These are phyloP conservation scores for Lophotriccus pileatus DNA, from an alignment of 2,797 vertebrate genomes.

Conservation along the genomic window DNA sequence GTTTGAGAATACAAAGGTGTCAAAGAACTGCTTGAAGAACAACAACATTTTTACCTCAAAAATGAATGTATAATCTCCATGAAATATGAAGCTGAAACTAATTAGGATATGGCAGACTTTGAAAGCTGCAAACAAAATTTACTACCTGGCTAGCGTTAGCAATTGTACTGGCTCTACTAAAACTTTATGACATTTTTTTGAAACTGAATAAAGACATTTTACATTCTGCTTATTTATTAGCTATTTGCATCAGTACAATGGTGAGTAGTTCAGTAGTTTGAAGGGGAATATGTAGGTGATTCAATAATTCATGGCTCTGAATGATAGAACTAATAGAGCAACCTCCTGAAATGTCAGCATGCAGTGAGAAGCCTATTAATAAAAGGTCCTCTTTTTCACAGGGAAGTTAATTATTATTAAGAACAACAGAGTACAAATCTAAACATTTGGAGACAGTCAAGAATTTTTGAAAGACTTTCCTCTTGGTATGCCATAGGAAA, in stretches of 20 bases:
- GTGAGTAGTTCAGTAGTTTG: neutral
- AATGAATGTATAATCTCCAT: neutral
- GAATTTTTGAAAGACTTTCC: conserved; percentile 22
- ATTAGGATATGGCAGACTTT: neutral
- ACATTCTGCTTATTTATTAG: conserved; percentile 26
- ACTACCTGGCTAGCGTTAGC: neutral
- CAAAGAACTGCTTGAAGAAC: neutral
- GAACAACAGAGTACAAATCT: conserved; percentile 28
- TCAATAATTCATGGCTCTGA: conserved; percentile 44
- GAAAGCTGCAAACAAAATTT: conserved; percentile 5
- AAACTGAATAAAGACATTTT: conserved; percentile 11
- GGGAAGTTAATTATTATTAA: conserved; percentile 47
- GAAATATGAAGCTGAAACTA: neutral
- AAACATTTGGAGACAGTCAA: conserved; percentile 51
- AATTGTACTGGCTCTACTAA: neutral
- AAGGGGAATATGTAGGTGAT: conserved; percentile 11
- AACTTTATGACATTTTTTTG: neutral
- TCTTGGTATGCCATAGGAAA: neutral
- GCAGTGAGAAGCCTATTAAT: neutral
- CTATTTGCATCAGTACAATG: conserved; percentile 17
- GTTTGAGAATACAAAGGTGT: neutral
- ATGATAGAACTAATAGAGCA: conserved; percentile 40
- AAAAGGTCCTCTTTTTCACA: conserved; percentile 15
- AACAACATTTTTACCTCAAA: neutral
- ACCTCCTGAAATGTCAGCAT: conserved; percentile 34